Conservation (phyloP, 2,113 vertebrate genomes). For the Dicentrarchus labrax region DNA sequence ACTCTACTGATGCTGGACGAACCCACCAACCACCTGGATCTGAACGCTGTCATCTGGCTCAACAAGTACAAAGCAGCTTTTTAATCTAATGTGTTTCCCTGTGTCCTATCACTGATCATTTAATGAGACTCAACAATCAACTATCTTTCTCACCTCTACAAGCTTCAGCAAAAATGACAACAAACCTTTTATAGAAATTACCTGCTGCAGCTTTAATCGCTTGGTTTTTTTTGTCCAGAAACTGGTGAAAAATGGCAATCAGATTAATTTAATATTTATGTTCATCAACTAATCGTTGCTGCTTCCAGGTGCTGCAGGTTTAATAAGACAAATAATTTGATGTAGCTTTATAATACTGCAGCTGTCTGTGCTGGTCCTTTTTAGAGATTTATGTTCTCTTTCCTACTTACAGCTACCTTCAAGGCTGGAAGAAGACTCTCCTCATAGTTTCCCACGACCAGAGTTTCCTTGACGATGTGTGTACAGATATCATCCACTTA, state of each 20-base stretch:
- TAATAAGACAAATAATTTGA: neutral
- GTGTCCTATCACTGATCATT: neutral
- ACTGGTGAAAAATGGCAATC: too few relatives aligned
- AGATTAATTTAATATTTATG: too few relatives aligned
- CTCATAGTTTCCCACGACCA: constrained; percentile 96
- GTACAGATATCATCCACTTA: constrained; percentile 93
- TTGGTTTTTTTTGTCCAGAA: too few relatives aligned
- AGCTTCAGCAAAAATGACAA: too few relatives aligned
- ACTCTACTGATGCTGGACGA: constrained; percentile 95
- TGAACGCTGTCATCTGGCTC: constrained; percentile 97
- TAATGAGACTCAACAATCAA: neutral
- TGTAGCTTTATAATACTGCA: neutral
- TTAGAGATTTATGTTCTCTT: neutral
- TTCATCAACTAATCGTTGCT: too few relatives aligned
- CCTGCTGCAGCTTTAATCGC: too few relatives aligned
- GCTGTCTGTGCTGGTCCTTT: neutral
- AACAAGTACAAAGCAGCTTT: constrained; percentile 87
- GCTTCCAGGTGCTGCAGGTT: neutral
- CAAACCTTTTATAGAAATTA: too few relatives aligned
- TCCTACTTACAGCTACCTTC: constrained; percentile 87
- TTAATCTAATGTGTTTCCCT: neutral
- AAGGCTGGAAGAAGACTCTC: constrained; percentile 94
- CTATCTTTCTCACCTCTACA: too few relatives aligned
- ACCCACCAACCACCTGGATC: constrained; percentile 95
- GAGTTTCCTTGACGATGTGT: constrained; percentile 94